These are phyloP conservation scores for Antedon mediterranea DNA, from an alignment of 53 echinoderm and acorn worm genomes.

Conservation along the genomic window DNA sequence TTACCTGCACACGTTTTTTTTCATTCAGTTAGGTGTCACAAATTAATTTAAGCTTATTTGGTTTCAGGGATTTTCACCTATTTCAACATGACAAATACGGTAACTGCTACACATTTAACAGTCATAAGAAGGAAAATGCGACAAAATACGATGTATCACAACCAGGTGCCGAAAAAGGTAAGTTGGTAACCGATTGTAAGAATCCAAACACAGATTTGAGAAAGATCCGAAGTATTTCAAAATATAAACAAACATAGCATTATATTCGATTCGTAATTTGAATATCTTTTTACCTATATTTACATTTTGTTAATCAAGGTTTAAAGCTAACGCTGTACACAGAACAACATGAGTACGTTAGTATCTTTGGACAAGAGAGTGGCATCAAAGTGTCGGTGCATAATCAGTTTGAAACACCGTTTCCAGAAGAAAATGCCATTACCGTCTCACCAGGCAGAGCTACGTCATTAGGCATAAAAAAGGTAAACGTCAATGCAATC, in stretches of 20 bases:
- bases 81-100: not conserved
- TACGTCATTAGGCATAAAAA: not conserved
- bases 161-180: not conserved
- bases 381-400: not conserved
- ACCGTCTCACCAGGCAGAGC: not conserved
- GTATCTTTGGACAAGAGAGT: not conserved
- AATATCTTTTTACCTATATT: not conserved
- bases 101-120: not conserved
- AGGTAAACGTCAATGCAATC: too few relatives aligned
- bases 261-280: not conserved
- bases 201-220: too few relatives aligned
- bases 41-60: too few relatives aligned
- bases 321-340: constrained; percentile 5
- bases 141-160: not conserved
- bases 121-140: not conserved
- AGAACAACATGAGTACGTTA: constrained; percentile 2
- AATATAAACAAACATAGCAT: too few relatives aligned
- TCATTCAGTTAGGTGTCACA: too few relatives aligned
- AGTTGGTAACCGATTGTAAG: not conserved
- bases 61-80: not conserved
- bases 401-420: not conserved
- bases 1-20: too few relatives aligned
- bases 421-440: constrained; percentile 1
- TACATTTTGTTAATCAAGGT: not conserved
- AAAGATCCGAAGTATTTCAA: too few relatives aligned